phyloP scores from a whole-genome alignment of 2,797 vertebrate genomes.

The Podarcis siculus region DNA sequence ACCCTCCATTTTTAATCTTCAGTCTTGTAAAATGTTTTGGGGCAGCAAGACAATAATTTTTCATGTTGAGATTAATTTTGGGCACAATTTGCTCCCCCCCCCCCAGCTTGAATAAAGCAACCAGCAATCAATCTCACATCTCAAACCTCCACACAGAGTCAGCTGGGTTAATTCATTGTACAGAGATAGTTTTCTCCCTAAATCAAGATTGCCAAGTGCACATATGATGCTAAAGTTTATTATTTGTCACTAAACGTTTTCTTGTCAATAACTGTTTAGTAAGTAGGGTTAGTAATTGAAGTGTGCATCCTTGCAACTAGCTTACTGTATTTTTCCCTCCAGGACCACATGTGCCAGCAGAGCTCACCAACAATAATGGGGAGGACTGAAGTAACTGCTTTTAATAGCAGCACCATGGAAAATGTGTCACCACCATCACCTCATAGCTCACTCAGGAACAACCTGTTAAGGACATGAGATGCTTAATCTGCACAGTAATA shows the following conservation, averaged over 20 bases:
- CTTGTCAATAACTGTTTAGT: neutral
- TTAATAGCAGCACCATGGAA: neutral
- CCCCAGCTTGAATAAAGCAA: neutral
- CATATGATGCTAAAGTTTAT: too few relatives aligned
- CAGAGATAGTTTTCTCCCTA: neutral
- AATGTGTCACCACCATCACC: neutral
- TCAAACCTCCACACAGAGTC: neutral
- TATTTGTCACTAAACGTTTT: neutral
- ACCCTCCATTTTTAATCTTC: neutral
- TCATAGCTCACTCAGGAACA: too few relatives aligned
- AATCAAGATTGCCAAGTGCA: neutral
- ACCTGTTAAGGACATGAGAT: too few relatives aligned
- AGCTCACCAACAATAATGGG: neutral
- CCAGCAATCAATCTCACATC: neutral
- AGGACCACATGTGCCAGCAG: neutral
- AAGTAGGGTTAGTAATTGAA: neutral
- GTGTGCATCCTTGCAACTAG: neutral
- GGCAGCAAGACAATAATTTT: neutral
- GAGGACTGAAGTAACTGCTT: neutral
- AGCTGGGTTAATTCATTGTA: neutral
- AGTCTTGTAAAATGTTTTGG: neutral
- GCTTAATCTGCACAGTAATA: too few relatives aligned
- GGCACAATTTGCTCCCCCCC: neutral
- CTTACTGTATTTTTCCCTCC: neutral
- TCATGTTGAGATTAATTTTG: neutral